phyloP scores from a whole-genome alignment of 2,888 invertebrate genomes.

The Papilio elwesi region DNA sequence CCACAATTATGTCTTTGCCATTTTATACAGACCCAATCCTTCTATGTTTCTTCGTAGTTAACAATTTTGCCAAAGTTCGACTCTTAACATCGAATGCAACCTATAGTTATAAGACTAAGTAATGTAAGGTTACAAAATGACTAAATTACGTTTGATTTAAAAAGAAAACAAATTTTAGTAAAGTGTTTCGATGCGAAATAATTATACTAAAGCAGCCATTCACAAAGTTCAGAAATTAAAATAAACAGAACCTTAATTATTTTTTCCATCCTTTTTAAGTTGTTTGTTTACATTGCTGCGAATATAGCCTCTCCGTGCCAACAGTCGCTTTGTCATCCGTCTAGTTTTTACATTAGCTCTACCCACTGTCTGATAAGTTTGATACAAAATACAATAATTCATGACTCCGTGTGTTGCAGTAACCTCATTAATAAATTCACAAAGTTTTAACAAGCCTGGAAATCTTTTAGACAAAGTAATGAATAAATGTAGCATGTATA shows the following conservation, averaged over 20 bases:
- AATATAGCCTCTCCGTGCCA: slow-evolving; percentile 80
- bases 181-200: slow-evolving; percentile 15
- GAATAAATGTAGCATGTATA: slow-evolving; percentile 46
- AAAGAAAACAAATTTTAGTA: no score
- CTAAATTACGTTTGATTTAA: no score
- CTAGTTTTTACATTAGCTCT: slow-evolving; percentile 79
- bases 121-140: no score
- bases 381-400: slow-evolving; percentile 74
- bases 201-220: slow-evolving; percentile 53
- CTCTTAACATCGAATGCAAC: slow-evolving; percentile 55
- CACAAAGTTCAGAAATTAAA: slow-evolving; percentile 56
- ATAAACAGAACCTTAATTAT: slow-evolving; percentile 72
- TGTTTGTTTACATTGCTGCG: slow-evolving; percentile 75
- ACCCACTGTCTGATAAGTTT: slow-evolving; percentile 77
- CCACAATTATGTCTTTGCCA: slow-evolving; percentile 70
- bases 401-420: slow-evolving; percentile 57
- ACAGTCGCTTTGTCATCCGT: slow-evolving; percentile 81
- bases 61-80: slow-evolving; percentile 70
- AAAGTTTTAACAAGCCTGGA: no score
- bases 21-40: slow-evolving; percentile 62
- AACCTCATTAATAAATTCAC: slow-evolving; percentile 20
- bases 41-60: slow-evolving; percentile 55
- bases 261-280: slow-evolving; percentile 67
- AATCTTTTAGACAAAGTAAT: slow-evolving; percentile 51
- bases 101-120: no score